A percentile compares a stretch with the other conserved stretches of the same genome.
Conservation (phyloP, 2,888 invertebrate species). For the Prosopocoilus inquinatus region DNA sequence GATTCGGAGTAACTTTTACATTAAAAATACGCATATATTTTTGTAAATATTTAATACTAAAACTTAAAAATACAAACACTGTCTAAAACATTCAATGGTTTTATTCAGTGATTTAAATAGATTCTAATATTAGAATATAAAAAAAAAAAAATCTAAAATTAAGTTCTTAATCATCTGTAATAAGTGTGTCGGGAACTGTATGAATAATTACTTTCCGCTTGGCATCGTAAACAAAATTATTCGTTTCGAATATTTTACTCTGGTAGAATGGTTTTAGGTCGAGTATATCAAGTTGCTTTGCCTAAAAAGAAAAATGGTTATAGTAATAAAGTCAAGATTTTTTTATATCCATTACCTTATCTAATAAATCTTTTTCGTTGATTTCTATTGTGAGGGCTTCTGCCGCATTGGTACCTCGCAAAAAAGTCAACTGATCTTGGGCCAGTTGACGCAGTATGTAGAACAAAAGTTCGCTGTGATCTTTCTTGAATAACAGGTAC, state of each 20-base stretch:
- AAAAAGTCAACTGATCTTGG: conserved; percentile 85
- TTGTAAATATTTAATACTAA: no score
- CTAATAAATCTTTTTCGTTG: conserved; percentile 78
- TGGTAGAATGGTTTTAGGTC: conserved; percentile 90
- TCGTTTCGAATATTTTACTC: conserved; percentile 83
- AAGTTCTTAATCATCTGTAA: conserved; percentile 31
- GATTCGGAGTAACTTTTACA: no score
- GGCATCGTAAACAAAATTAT: conserved; percentile 83
- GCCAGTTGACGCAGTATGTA: conserved; percentile 92
- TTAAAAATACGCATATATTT: no score
- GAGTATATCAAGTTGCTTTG: conserved; percentile 86
- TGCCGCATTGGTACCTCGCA: conserved; percentile 66
- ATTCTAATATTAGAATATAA: no score
- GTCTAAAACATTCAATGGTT: no score
- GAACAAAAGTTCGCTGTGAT: conserved; percentile 93
- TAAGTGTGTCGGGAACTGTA: conserved; percentile 60
- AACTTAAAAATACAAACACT: no score
- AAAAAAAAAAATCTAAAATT: no score
- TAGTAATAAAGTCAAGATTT: conserved; percentile 5
- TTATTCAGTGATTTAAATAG: no score
- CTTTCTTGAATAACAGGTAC: conserved; percentile 90
- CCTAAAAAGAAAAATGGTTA: conserved; percentile 58
- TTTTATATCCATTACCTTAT: conserved; percentile 45
- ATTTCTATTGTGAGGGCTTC: conserved; percentile 72
- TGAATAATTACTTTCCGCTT: conserved; percentile 85